Conservation (phyloP, 1,140 invertebrate genomes). For the Drosophila jambulina region DNA sequence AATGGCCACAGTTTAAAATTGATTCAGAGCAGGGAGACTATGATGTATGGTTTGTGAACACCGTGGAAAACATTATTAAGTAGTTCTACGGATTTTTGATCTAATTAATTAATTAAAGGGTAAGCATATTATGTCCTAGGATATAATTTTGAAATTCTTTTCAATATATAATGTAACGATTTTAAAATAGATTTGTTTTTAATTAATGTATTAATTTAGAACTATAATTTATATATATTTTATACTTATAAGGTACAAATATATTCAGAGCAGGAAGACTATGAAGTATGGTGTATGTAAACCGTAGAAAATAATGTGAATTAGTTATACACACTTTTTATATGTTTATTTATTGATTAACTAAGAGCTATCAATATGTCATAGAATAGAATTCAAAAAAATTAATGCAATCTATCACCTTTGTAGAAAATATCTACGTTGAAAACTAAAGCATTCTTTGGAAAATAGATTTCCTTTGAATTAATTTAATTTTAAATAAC, state of each 20-base stretch:
- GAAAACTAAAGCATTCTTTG: too few relatives aligned
- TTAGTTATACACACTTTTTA: background rate
- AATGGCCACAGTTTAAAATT: slow-evolving; percentile 58
- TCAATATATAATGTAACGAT: too few relatives aligned
- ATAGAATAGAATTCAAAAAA: background rate
- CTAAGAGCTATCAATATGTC: background rate
- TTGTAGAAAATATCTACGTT: too few relatives aligned
- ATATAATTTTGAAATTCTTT: too few relatives aligned
- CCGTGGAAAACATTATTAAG: background rate
- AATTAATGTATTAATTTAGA: too few relatives aligned
- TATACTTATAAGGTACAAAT: too few relatives aligned
- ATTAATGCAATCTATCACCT: too few relatives aligned
- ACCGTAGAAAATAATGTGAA: background rate
- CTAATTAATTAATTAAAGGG: too few relatives aligned
- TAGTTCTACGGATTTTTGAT: background rate
- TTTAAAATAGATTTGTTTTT: too few relatives aligned
- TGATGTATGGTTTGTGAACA: background rate
- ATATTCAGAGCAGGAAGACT: slow-evolving; percentile 2
- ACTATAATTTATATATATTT: too few relatives aligned
- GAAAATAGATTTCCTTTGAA: background rate
- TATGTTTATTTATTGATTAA: background rate
- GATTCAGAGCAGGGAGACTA: slow-evolving; percentile 4
- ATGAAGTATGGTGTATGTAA: background rate
- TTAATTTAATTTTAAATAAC: background rate
- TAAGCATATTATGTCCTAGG: too few relatives aligned